Percentiles rank a stretch among this genome's conserved stretches.
Conservation (phyloP, 2,113 vertebrate genomes). For the Nycticryphes semicollaris region DNA sequence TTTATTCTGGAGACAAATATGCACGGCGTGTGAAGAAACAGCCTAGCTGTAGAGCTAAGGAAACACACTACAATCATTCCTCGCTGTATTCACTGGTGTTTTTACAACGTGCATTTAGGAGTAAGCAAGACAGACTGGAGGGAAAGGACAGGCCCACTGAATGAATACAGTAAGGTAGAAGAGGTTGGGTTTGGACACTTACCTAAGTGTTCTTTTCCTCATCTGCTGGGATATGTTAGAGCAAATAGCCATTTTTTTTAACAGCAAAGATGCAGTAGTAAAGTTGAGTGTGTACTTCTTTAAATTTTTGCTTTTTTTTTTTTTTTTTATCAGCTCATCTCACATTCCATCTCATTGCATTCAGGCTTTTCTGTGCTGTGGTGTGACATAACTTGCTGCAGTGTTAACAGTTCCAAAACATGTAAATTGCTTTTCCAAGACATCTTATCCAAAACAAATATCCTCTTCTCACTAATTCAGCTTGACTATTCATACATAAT, state of each 20-base stretch:
- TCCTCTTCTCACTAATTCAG: not conserved
- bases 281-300: constrained; percentile 25
- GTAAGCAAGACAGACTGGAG: not conserved
- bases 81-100: accelerated
- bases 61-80: not conserved
- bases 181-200: not conserved
- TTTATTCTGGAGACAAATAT: not conserved
- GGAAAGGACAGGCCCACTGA: not conserved
- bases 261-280: not conserved
- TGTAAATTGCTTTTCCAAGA: not conserved
- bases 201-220: not conserved
- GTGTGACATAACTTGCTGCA: constrained; percentile 16
- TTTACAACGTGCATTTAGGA: not conserved
- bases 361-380: not conserved
- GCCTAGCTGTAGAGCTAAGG: not conserved
- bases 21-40: not conserved
- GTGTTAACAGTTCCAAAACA: constrained; percentile 28
- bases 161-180: not conserved
- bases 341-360: constrained; percentile 5
- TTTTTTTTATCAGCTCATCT: constrained; percentile 19
- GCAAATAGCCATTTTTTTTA: not conserved
- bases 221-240: not conserved
- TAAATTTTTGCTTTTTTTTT: not conserved
- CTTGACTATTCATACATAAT: constrained; percentile 46
- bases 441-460: constrained; percentile 50